A percentile compares a stretch with the other conserved stretches of the same genome.
phyloP scores from a whole-genome alignment of 2,113 vertebrate species.

The Xerus inauris region DNA sequence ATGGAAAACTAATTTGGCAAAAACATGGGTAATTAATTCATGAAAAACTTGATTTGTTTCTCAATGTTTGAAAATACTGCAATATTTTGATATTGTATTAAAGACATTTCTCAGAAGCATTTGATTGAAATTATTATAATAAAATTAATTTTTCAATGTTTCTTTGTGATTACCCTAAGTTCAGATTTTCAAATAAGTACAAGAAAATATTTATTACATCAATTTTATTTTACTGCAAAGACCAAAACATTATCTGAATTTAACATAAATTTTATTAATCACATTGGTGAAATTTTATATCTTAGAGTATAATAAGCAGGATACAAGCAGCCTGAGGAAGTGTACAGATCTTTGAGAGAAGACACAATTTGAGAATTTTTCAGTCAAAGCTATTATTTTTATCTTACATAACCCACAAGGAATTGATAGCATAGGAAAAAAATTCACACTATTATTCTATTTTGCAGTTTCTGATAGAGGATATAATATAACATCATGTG shows the following conservation, averaged over 20 bases:
- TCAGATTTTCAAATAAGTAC: slow-evolving; percentile 54
- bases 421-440: slow-evolving; percentile 50
- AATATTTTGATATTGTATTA: background rate
- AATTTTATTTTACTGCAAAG: slow-evolving; percentile 70
- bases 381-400: background rate
- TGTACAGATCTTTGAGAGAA: slow-evolving; percentile 57
- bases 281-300: slow-evolving; percentile 63
- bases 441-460: slow-evolving; percentile 15
- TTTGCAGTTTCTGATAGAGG: background rate
- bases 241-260: slow-evolving; percentile 70
- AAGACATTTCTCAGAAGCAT: background rate
- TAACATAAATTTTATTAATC: slow-evolving; percentile 59
- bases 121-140: background rate
- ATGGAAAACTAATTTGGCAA: background rate
- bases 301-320: slow-evolving; percentile 32
- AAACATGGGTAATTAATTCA: background rate
- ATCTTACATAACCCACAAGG: background rate
- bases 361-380: background rate
- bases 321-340: slow-evolving; percentile 59
- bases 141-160: slow-evolving; percentile 46
- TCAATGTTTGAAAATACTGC: background rate
- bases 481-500: background rate
- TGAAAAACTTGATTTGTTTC: background rate
- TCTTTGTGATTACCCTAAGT: background rate
- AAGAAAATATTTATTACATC: slow-evolving; percentile 53